Conservation (phyloP, 2,797 vertebrate genomes). For the Chrysocyon brachyurus region DNA sequence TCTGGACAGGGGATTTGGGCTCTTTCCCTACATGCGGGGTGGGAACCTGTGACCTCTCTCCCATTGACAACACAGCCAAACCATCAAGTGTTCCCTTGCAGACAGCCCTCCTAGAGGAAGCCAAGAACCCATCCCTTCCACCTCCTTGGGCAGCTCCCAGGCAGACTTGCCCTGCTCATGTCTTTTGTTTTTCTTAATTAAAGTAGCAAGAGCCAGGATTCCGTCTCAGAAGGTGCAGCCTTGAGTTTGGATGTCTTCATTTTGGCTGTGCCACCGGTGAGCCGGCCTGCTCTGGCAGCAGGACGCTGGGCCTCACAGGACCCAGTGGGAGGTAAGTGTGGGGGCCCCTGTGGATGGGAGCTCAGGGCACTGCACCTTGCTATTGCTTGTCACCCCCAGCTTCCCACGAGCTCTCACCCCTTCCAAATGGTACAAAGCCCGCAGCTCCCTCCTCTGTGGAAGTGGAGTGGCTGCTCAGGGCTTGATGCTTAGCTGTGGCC, state of each 20-base stretch:
- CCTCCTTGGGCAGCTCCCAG: conserved; percentile 63
- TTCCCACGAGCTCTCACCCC: neutral
- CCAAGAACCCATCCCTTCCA: conserved; percentile 72
- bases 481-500: neutral
- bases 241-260: conserved; percentile 79
- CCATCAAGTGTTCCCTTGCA: neutral
- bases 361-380: neutral
- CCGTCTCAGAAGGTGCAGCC: conserved; percentile 77
- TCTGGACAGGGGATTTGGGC: neutral
- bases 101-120: conserved; percentile 67
- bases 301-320: neutral
- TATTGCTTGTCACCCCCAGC: too few relatives aligned
- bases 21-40: neutral
- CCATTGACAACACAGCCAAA: neutral
- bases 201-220: conserved; percentile 85
- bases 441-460: neutral
- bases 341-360: neutral
- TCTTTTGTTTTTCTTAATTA: conserved; percentile 89
- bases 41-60: neutral
- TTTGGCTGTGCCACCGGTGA: neutral
- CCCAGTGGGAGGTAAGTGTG: neutral
- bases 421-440: neutral
- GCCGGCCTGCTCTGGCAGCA: conserved; percentile 41
- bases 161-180: conserved; percentile 44
- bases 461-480: neutral